These are phyloP conservation scores for Drosophila neocordata DNA, from an alignment of 1,140 invertebrate species.

Conservation along the genomic window DNA sequence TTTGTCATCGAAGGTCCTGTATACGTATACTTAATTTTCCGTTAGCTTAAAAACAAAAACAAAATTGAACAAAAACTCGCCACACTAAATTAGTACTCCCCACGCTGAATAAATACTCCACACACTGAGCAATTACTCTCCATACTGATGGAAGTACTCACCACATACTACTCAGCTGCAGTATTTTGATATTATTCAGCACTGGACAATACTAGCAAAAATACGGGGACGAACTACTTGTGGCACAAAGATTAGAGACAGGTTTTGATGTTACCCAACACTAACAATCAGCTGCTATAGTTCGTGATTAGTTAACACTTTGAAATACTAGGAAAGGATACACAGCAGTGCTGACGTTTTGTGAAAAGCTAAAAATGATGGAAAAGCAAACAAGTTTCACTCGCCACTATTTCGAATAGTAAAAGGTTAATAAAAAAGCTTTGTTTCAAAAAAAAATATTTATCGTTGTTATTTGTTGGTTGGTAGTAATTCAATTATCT, in stretches of 20 bases:
- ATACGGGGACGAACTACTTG: too few relatives aligned
- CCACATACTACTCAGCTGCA: conserved; percentile 1
- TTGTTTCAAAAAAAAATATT: too few relatives aligned
- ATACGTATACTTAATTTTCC: conserved; percentile 12
- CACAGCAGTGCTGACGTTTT: too few relatives aligned
- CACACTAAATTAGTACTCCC: conserved; percentile 5
- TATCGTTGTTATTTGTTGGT: too few relatives aligned
- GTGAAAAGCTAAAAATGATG: too few relatives aligned
- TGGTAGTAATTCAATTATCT: too few relatives aligned
- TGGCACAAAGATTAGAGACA: not conserved
- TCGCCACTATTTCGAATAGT: too few relatives aligned
- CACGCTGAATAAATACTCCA: conserved; percentile 5
- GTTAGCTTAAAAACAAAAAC: conserved; percentile 10
- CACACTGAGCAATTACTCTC: conserved; percentile 5
- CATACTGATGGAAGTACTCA: conserved; percentile 2
- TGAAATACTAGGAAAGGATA: too few relatives aligned
- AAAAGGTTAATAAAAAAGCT: too few relatives aligned
- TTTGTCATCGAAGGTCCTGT: conserved; percentile 11
- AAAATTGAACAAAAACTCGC: conserved; percentile 9
- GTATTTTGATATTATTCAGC: not conserved
- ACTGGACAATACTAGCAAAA: not conserved
- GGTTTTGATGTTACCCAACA: not conserved
- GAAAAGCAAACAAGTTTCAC: too few relatives aligned
- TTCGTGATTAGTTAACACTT: not conserved
- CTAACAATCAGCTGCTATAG: not conserved